Conservation (phyloP, 2,113 vertebrate genomes). For the Larimichthys polyactis region DNA sequence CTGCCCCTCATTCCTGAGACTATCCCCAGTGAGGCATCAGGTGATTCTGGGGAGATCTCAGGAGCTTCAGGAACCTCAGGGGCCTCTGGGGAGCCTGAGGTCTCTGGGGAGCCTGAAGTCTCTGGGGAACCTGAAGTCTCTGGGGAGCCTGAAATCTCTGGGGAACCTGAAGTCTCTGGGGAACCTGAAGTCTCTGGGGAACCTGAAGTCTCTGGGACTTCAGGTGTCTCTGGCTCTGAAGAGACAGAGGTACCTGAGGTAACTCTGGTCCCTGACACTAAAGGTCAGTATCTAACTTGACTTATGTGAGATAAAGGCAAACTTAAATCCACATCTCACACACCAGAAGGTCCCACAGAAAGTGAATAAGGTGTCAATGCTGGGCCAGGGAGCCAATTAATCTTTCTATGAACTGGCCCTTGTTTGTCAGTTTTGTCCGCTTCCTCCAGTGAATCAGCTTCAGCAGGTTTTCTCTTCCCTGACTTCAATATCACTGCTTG, state of each 20-base stretch:
- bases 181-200: constrained; percentile 54
- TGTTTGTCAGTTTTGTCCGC: neutral
- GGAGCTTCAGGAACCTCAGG: constrained; percentile 72
- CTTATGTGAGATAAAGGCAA: constrained; percentile 25
- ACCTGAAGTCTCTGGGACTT: constrained; percentile 64
- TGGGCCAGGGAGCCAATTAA: neutral
- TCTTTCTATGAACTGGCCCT: neutral
- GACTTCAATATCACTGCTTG: neutral
- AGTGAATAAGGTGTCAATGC: neutral
- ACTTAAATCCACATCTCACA: neutral
- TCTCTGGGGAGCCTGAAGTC: constrained; percentile 51
- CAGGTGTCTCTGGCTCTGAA: constrained; percentile 70
- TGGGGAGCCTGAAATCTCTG: constrained; percentile 67
- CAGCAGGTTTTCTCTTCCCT: too few relatives aligned
- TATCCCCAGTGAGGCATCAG: constrained; percentile 71
- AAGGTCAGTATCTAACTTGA: constrained; percentile 82
- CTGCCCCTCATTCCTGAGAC: constrained; percentile 59
- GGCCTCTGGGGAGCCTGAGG: constrained; percentile 70
- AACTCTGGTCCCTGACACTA: constrained; percentile 66
- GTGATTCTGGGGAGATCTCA: constrained; percentile 75
- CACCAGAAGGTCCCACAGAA: neutral
- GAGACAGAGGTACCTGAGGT: constrained; percentile 65
- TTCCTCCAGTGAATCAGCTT: neutral
- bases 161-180: constrained; percentile 61
- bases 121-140: constrained; percentile 68